Evolutionary conservation across 1,140 invertebrate genomes (phyloP), one percentile per base, ranked within the genome.

Genomic region (roundworm (Caenorhabditis elegans)): DNA sequence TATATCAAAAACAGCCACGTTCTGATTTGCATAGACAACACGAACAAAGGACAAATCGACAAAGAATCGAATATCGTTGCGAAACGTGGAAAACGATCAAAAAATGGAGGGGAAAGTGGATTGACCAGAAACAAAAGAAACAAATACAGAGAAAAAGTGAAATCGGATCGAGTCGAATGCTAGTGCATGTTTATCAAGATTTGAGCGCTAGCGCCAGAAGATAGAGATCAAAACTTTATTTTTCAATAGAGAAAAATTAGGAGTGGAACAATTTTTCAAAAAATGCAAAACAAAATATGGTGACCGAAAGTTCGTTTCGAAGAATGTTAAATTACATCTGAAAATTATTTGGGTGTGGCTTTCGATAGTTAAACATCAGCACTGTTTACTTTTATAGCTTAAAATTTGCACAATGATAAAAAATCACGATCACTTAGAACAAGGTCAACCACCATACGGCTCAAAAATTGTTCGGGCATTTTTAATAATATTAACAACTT

Each of bases 81-180:
- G 49, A 70, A 60, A 15, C 34, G 60, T 39, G 60, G 60, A n/a
- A 70, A 70, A 70, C n/a, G 60, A 43, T 34, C 60, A 39, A 24
- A 31, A 22, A 39, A 70, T 70, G 19, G 60, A 70, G 34, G 34
- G 17, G 28, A 70, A 70, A 70, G 19, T n/a, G 19, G 34, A 43
- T n/a, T 11, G 34, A 13, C 5, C 36, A 22, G 19, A 36, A 31
- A 28, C n/a, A 70, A 70, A 39, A 53, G 49, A 70, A 70, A 70
- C n/a, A 22, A 22, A 70, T 24, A 17, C 8, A n/a, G 28, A 70
- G 34, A n/a, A 39, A 39, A 70, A 70, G 60, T 39, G 60, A 39
- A 70, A 70, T 39, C 60, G 17, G 60, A 70, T 39, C 60, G 8
- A 70, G 34, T 31, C 28, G 28, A 34, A 34, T 60, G 53, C 8